Evolutionary conservation across 2,113 vertebrate genomes (phyloP), one percentile per base, ranked within the genome.

Genomic region (Halichoerus grypus): DNA sequence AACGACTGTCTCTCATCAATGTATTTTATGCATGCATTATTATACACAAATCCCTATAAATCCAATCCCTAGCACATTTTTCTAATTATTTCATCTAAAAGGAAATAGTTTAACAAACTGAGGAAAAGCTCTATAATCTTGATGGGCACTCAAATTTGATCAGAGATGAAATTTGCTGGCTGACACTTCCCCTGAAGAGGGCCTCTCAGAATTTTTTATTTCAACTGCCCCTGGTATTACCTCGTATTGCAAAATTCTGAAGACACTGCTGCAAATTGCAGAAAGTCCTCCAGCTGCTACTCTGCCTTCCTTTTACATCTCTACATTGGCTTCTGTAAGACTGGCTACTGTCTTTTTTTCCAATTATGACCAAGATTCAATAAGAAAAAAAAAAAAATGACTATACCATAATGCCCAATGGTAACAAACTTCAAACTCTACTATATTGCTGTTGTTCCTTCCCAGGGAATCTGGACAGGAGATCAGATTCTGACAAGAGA

Each of bases 401-500:
- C 36, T 82, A 12, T 74, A 36, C 16, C 16, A n/a, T 7, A 81
- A 6, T 26, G 0, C 21, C 83, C 11, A 92, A 31, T 33, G 13
- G 4, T 61, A 92, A 71, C 15, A 26, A 80, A 71, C 22, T 81
- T 46, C 71, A 61, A 87, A 42, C 9, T 63, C 74, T 33, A 85
- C 26, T 16, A 1, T 53, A 84, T 46, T 16, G 42, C 16, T 94
- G 11, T 49, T 95, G 14, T 65, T 94, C 8, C n/a, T 91, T 81
- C 19, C 59, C 42, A 53, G n/a, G n/a, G 15, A 90, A 93, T 87
- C 93, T 79, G 8, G 51, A 84, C 31, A 88, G 77, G 11, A 82
- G 49, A 93, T 93, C 19, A 96, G 46, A 87, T 49, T 91, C 36
- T 92, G 89, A 84, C 28, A 88, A 76, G 18, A 87, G 31, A 96